Evolutionary conservation across 2,113 vertebrate genomes (phyloP), one percentile per base, ranked within the genome.

Genomic region (Vidua macroura): DNA sequence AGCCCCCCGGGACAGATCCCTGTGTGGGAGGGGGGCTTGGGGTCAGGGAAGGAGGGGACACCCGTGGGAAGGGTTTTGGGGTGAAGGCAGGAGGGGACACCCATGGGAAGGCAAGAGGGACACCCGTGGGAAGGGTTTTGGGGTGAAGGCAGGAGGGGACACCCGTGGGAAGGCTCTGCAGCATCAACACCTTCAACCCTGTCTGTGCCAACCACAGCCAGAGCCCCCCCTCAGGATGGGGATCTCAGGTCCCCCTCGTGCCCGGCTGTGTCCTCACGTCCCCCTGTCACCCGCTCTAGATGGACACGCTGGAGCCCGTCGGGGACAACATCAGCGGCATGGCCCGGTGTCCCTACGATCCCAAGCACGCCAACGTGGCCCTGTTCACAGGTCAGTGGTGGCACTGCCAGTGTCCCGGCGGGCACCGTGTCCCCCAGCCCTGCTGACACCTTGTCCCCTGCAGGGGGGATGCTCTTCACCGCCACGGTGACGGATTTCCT

Each of bases 401-500:
- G 59, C 81, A 12, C 39, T 2, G 5, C 27, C 6, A 3, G 12
- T 4, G 18, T 35, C 39, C 0, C 3, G 0, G 43, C 0, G 3
- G 59, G 46, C 3, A 0, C 44, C 1, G 35, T 4, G 63, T 6
- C 30, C 8, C 1, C 67, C 2, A 1, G 9, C 64, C 28, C 9
- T 0, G 6, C 70, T 94, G 90, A 90, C 33, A 1, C 3, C 15
- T 22, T 46, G 10, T 77, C 35, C 37, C 15, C 1, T 2, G 33
- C 96, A 99, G 99, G 99, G 77, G 98, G 99, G 70, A 99, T 98
- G 98, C 98, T 99, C 66, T 99, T 99, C 97, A 99, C 99, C 1
- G 99, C 98, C 92, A 99, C 99, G 0, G 99, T 99, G 68, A 99
- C 99, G 0, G 99, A 99, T 97, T 99, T 99, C 97, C 97, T 99